Evolutionary conservation across 1,140 invertebrate species (phyloP), one percentile per base, ranked within the genome.

Genomic region (Brachionus rubens): DNA sequence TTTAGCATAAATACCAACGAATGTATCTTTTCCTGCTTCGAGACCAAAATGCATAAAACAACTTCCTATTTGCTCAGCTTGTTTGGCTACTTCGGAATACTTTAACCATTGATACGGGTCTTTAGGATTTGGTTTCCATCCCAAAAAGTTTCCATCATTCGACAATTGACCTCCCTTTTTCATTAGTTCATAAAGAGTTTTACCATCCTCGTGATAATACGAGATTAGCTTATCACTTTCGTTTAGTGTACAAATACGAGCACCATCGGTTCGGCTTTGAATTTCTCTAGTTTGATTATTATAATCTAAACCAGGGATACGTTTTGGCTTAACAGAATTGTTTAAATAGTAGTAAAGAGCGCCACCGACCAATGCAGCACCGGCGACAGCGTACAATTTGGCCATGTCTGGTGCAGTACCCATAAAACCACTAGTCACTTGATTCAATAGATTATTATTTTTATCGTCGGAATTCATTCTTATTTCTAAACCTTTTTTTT

Each of bases 1-100:
- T 21, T 54, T 48, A 26, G 68, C 72, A 59, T 75, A 75, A 47
- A 75, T 59, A 46, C 72, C 72, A 54, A 75, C 12, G n/a, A 75
- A 75, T 41, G 48, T 59, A 5, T 75, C 72, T 28, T 47, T 43
- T 40, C 19, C 14, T 28, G 72, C 33, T 46, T 75, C 48, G 0
- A 75, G 72, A 21, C 72, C 72, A 4, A 41, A 16, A 14, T 75
- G 14, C 46, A 75, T 46, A 43, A 75, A 41, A 46, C 21, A 46
- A 47, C 72, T 75, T 16, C 72, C 72, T 14, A 75, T 56, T 41
- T 24, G 7, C 9, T 75, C 21, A 1, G 48, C 33, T 6, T 56
- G 21, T 4, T 12, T n/a, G 56, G 16, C 46, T n/a, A 75, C 72
- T 59, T 75, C 12, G 1, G 68, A 72, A 24, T 72, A 72, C 19